Evolutionary conservation across 2,888 invertebrate species (phyloP), one percentile per base, ranked within the genome.

Genomic region (Troilus luridus): DNA sequence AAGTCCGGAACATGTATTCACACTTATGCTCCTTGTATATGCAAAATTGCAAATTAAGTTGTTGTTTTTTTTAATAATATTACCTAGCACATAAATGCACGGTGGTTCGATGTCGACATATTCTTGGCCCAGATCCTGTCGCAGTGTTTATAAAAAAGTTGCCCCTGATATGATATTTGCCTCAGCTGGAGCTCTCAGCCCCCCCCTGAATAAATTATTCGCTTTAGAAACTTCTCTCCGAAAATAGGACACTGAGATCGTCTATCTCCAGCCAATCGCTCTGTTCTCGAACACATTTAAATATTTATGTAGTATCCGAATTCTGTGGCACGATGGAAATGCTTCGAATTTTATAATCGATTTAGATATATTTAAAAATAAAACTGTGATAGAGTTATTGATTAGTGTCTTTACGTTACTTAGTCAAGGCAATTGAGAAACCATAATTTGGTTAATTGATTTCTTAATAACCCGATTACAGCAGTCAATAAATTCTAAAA

Each of bases 231-330:
- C 41, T 41, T 5, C 41, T 41, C 41, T 41, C 41, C 41, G 41
- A 41, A 41, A 41, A 27, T 72, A 72, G 72, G 72, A 27, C 72
- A 72, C 72, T 10, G 72, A 0, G 27, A 72, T 72, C 72, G 72
- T 72, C 72, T 72, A 72, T 72, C 72, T 72, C 14, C 27, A 77
- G 27, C 72, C 7, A 77, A 77, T 77, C 72, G 17, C 72, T 77
- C 27, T 77, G 27, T 41, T 77, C 19, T 77, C 17, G 27, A 41
- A 77, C 72, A 41, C 17, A 24, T 72, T 14, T 27, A 72, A 27
- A 27, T 72, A 77, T 77, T 77, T 77, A 67, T 24, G n/a, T 24
- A 24, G 24, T 19, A n/a, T 64, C 11, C n/a, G 11, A 1, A 67
- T 24, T 11, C 64, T 24, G 11, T 67, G n/a, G 5, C 9, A 3